Percentiles rank a stretch among this genome's conserved stretches.
Evolutionary conservation across 2,888 invertebrate species (phyloP).

Genomic region (Plebejus anna): DNA sequence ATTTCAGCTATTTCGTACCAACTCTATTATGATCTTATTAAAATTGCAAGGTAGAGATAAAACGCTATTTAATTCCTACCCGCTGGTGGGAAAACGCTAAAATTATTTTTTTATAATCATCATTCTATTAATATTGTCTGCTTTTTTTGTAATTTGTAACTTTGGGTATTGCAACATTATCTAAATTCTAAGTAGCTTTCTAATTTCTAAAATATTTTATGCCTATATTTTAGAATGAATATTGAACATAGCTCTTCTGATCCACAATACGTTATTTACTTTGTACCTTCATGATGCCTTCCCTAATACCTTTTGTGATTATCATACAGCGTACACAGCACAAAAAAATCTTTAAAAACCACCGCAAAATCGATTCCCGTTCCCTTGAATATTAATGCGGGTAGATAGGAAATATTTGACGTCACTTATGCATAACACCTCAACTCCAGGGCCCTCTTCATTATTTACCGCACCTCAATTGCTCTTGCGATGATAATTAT

Average conservation of each 20-base stretch:
- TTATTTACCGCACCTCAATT: constrained; percentile 28
- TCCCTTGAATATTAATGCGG: constrained; percentile 28
- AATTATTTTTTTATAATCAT: background rate
- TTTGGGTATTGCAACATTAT: background rate
- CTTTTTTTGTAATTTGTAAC: background rate
- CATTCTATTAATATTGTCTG: background rate
- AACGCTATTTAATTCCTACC: constrained; percentile 2
- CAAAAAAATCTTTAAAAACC: constrained; percentile 21
- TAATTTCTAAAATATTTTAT: background rate
- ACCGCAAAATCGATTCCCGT: constrained; percentile 26
- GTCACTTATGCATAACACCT: constrained; percentile 26
- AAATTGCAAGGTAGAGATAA: background rate
- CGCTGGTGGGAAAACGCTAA: background rate
- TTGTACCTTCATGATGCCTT: background rate
- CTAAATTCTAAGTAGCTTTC: background rate
- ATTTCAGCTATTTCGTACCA: background rate
- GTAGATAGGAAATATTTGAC: constrained; percentile 31
- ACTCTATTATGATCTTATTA: constrained; percentile 17
- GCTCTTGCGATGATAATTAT: constrained; percentile 30
- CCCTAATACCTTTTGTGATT: background rate
- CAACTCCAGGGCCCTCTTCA: constrained; percentile 28
- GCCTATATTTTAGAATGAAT: background rate
- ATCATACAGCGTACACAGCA: constrained; percentile 21
- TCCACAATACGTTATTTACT: background rate
- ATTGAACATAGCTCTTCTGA: too few species aligned